Evolutionary conservation across 92 coral and sea anemone species (phyloP).

Genomic region (Virgularia gustaviana): DNA sequence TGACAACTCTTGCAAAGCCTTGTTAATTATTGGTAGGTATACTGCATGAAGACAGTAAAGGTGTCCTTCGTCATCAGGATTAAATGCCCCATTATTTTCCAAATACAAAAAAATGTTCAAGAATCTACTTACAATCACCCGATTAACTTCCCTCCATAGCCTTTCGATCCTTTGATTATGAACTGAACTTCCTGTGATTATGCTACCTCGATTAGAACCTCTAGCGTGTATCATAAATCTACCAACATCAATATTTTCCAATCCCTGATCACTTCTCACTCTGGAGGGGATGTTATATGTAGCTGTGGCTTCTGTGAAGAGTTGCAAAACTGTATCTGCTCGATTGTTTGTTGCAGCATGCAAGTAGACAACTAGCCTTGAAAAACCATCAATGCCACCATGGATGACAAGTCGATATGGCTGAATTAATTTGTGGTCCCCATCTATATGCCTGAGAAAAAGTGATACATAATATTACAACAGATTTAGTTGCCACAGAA

Average conservation of each 20-base stretch:
- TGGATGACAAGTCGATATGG: constrained; percentile 34
- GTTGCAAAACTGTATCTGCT: constrained; percentile 24
- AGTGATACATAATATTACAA: background rate
- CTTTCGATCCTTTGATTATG: too few species aligned
- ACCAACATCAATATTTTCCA: constrained; percentile 29
- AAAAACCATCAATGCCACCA: constrained; percentile 25
- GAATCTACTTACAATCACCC: constrained; percentile 22
- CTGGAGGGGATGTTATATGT: constrained; percentile 25
- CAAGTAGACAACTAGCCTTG: constrained; percentile 12
- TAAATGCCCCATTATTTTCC: constrained; percentile 9
- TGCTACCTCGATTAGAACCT: constrained; percentile 38
- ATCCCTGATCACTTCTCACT: too few species aligned
- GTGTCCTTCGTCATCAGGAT: constrained; percentile 12
- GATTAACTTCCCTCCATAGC: constrained; percentile 32
- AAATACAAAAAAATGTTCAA: constrained; percentile 17
- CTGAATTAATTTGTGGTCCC: constrained; percentile 31
- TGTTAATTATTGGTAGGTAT: constrained; percentile 23
- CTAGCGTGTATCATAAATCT: constrained; percentile 32
- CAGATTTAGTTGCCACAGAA: background rate
- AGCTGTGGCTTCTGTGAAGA: constrained; percentile 6
- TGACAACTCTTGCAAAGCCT: background rate
- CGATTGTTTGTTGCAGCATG: constrained; percentile 25
- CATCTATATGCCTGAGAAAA: constrained; percentile 32
- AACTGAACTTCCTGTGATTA: too few species aligned
- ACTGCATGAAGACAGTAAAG: constrained; percentile 29